Percentiles rank a stretch among this genome's conserved stretches.
Conservation (phyloP, 2,888 invertebrate species). For the Diloba caeruleocephala region DNA sequence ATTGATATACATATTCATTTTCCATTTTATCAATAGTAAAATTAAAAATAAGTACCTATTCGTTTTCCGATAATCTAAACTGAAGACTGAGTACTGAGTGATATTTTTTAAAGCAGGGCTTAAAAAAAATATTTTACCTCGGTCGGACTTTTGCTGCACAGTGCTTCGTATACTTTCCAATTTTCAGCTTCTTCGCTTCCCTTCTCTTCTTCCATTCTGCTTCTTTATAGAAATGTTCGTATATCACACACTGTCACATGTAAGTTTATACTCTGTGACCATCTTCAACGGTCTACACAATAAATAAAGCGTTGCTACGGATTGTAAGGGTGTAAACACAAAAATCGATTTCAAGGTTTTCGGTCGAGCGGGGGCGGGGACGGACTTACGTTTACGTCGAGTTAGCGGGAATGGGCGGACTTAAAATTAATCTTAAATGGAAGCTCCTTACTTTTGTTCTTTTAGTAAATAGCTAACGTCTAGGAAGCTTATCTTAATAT, state of each 20-base stretch:
- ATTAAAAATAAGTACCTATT: no score
- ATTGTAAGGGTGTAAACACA: constrained; percentile 58
- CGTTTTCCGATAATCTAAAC: no score
- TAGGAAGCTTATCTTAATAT: no score
- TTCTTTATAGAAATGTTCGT: constrained; percentile 1
- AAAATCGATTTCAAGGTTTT: constrained; percentile 55
- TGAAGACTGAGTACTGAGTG: no score
- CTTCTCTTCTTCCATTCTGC: constrained; percentile 79
- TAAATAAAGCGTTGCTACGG: constrained; percentile 60
- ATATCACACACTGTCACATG: constrained; percentile 2
- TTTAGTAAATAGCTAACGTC: no score
- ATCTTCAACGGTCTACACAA: background rate
- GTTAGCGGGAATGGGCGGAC: no score
- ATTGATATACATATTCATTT: no score
- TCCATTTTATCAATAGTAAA: no score
- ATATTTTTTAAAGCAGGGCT: no score
- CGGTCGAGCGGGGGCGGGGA: background rate
- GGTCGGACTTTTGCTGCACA: constrained; percentile 89
- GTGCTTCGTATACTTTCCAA: constrained; percentile 92
- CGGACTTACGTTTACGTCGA: no score
- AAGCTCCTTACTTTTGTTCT: no score
- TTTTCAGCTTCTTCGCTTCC: constrained; percentile 89
- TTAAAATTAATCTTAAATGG: no score
- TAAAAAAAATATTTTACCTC: constrained; percentile 75
- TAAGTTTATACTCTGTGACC: constrained; percentile 3